Evolutionary conservation across 2,797 vertebrate species (phyloP).

Genomic region (Lacerta viridis): DNA sequence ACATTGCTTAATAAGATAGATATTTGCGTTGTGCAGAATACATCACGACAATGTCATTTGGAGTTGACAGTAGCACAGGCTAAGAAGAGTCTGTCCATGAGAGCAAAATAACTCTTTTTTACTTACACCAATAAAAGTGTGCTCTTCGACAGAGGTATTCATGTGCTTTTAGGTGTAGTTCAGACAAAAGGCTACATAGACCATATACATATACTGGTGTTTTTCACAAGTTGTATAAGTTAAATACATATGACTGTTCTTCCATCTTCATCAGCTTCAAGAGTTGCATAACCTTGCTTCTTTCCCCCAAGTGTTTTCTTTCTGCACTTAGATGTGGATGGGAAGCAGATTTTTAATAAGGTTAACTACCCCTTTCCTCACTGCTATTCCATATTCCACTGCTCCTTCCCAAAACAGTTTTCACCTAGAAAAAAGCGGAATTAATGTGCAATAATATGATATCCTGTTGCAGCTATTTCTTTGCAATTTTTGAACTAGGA

Average conservation of each 20-base stretch:
- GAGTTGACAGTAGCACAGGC: neutral
- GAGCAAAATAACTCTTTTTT: neutral
- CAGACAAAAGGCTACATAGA: neutral
- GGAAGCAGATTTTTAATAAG: neutral
- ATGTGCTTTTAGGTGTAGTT: neutral
- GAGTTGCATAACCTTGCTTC: too few species aligned
- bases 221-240: neutral
- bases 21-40: fast-evolving
- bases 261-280: neutral
- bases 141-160: neutral
- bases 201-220: neutral
- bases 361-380: neutral
- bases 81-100: neutral
- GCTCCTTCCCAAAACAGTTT: neutral
- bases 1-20: conserved; percentile 2
- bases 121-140: neutral
- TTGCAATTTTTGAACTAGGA: neutral
- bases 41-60: neutral
- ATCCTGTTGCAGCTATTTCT: neutral
- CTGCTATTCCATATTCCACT: neutral
- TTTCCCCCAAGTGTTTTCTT: neutral
- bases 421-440: neutral
- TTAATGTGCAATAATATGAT: neutral
- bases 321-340: neutral
- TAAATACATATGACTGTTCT: neutral